Base-by-base conservation (phyloP, 2,797 vertebrate species). In the Argya squamiceps region DNA sequence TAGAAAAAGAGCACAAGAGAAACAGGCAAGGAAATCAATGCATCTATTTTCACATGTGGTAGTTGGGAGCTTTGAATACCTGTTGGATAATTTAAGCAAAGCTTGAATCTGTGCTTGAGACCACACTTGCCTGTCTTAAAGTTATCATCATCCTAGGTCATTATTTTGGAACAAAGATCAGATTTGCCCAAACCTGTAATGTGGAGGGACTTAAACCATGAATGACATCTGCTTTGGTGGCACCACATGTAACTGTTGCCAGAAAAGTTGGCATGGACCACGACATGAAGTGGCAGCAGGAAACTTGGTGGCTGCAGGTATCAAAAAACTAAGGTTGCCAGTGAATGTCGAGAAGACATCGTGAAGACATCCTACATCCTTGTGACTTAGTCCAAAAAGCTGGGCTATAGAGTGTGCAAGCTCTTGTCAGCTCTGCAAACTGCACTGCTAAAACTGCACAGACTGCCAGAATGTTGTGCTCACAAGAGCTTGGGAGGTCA, bases 221-320 rank as follows among this genome's bases (percentile, higher is more conserved):
- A 71, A 37, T 12, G 17, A 2, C 1, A 0, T 56, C 18, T 70
- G 17, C 18, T 60, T 67, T 41, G 71, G 34, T 29, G 37, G 10
- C 23, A 36, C 22, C 18, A 39, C 0, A 0, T 2, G 6, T 36
- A 67, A 37, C 26, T 6, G 1, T 9, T 27, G 15, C 37, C 58
- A 75, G 69, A 39, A 13, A 86, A 70, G n/a, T 8, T 44, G 27
- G 14, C 27, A 22, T 11, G 29, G 21, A 16, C 29, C 26, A 22
- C 11, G 34, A 53, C 41, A 47, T 18, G 14, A 75, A 10, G 3
- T n/a, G 29, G 27, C 46, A 81, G n/a, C 15, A 65, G 18, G 21
- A 68, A 62, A 56, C 10, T 18, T 8, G 4, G 21, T 44, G 32
- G 9, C 34, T 75, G 15, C 34, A 58, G 6, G 27, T 41, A 34